A percentile compares a stretch with the other conserved stretches of the same genome.
These are phyloP conservation scores for Heliopora coerulea DNA, from an alignment of 92 coral and sea anemone genomes.

Conservation along the genomic window DNA sequence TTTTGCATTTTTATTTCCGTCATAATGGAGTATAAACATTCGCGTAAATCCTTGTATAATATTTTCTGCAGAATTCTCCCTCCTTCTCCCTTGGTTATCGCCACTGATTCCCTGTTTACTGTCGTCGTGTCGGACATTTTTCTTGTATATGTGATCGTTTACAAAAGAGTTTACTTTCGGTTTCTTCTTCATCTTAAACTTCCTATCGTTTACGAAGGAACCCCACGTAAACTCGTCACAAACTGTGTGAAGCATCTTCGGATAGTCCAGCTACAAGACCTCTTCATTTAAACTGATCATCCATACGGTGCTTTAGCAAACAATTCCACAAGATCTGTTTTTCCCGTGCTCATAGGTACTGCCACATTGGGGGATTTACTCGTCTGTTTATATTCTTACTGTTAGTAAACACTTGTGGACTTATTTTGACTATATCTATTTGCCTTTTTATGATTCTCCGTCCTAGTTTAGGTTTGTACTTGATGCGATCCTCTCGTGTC, in stretches of 20 bases:
- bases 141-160: not conserved
- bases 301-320: no score
- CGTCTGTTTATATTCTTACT: not conserved
- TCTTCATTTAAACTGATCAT: not conserved
- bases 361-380: not conserved
- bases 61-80: constrained; percentile 29
- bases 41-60: constrained; percentile 52
- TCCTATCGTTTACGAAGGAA: not conserved
- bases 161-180: not conserved
- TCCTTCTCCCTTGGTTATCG: constrained; percentile 8
- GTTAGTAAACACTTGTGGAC: not conserved
- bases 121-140: constrained; percentile 22
- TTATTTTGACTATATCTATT: not conserved
- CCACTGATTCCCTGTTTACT: not conserved
- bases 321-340: no score
- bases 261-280: not conserved
- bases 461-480: not conserved
- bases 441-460: not conserved
- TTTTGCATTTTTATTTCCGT: constrained; percentile 99
- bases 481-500: not conserved
- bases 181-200: not conserved
- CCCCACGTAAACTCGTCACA: not conserved
- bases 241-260: not conserved
- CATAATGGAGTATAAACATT: constrained; percentile 46
- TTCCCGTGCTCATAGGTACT: not conserved